These are phyloP conservation scores for Xiphorhynchus elegans DNA, from an alignment of 2,113 vertebrate species.

Conservation along the genomic window DNA sequence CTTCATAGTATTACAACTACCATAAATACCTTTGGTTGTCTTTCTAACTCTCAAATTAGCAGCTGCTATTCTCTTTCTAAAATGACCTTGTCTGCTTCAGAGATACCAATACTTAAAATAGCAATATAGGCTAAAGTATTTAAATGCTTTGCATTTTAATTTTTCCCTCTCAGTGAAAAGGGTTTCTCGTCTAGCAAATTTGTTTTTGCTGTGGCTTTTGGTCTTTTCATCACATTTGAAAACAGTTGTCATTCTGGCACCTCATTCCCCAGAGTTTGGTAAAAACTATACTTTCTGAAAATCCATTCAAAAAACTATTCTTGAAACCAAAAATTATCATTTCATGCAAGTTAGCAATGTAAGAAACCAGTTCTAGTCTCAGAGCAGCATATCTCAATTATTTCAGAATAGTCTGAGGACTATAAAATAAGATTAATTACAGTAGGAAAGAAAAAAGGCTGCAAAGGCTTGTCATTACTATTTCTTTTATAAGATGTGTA, in stretches of 20 bases:
- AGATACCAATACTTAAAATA: slow-evolving; percentile 29
- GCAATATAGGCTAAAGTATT: not conserved
- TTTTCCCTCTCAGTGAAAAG: not conserved
- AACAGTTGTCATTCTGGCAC: not conserved
- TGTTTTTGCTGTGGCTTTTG: not conserved
- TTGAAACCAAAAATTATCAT: not conserved
- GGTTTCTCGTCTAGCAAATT: not conserved
- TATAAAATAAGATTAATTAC: not conserved
- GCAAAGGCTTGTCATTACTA: not conserved
- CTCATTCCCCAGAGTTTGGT: not conserved
- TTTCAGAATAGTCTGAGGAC: not conserved
- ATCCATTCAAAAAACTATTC: not conserved
- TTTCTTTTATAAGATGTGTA: not conserved
- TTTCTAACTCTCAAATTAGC: slow-evolving; percentile 39
- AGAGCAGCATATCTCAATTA: not conserved
- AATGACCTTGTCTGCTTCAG: slow-evolving; percentile 1
- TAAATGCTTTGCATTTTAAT: not conserved
- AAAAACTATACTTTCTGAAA: not conserved
- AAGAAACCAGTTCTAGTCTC: not conserved
- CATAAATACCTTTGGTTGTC: slow-evolving; percentile 47
- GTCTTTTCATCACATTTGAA: not conserved
- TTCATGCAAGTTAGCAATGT: not conserved
- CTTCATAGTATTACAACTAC: slow-evolving; percentile 3
- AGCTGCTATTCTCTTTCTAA: slow-evolving; percentile 56
- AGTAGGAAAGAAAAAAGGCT: not conserved